Evolutionary conservation across 1,140 invertebrate species (phyloP).

Genomic region (Gerris buenoi): DNA sequence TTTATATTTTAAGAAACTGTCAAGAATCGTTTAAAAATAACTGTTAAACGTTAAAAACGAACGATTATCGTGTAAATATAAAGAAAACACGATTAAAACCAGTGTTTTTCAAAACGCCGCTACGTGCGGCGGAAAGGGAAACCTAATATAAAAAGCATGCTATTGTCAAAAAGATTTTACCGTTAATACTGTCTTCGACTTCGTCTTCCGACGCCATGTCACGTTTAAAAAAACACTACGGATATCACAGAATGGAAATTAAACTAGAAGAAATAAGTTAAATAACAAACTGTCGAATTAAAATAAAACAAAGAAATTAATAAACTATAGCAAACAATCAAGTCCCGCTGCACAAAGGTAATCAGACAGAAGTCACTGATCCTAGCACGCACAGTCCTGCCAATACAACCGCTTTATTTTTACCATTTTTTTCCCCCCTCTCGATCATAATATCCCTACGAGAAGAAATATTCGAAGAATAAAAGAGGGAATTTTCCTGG

Average conservation of each 20-base stretch:
- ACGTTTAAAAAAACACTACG: background rate
- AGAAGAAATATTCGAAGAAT: too few species aligned
- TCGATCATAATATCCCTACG: too few species aligned
- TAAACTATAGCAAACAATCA: background rate
- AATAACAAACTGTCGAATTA: background rate
- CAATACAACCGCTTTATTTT: too few species aligned
- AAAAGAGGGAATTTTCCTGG: too few species aligned
- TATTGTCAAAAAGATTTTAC: slow-evolving; percentile 4
- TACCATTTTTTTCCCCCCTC: too few species aligned
- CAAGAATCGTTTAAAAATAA: too few species aligned
- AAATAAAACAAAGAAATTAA: background rate
- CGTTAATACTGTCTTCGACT: slow-evolving; percentile 6
- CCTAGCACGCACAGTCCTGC: slow-evolving; percentile 11
- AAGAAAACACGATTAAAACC: too few species aligned
- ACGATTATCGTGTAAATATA: too few species aligned
- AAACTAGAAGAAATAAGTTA: background rate
- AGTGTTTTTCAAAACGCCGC: too few species aligned
- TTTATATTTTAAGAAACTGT: too few species aligned
- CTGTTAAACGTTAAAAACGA: too few species aligned
- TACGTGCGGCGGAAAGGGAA: too few species aligned
- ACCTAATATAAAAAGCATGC: background rate
- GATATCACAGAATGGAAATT: background rate
- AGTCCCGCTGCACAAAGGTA: background rate
- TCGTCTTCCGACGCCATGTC: slow-evolving; percentile 12
- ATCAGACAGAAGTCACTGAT: slow-evolving; percentile 9